phyloP scores from a whole-genome alignment of 37 sponge, comb jelly and placozoan species.

The Oopsacas minuta region DNA sequence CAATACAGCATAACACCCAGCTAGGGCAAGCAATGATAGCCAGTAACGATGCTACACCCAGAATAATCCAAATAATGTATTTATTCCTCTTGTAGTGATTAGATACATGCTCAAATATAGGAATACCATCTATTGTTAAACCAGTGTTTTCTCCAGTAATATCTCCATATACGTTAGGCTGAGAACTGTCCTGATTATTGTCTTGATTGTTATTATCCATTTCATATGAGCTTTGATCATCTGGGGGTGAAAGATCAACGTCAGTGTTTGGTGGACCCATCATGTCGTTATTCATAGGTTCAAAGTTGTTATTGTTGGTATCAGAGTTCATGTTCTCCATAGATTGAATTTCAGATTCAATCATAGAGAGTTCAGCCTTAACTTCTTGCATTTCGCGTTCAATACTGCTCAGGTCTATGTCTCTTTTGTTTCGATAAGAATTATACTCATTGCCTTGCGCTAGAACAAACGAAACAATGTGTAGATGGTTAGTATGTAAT shows the following conservation, averaged over 20 bases:
- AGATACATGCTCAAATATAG: not conserved
- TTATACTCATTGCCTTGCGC: no score
- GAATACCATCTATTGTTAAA: not conserved
- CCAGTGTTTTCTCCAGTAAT: not conserved
- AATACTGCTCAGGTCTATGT: not conserved
- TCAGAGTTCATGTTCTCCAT: not conserved
- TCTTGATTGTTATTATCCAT: not conserved
- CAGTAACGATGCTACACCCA: not conserved
- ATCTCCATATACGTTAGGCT: not conserved
- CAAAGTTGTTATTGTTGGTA: not conserved
- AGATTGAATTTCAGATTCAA: not conserved
- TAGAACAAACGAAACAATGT: no score
- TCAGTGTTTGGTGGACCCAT: not conserved
- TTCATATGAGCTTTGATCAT: not conserved
- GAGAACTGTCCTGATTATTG: not conserved
- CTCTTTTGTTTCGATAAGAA: no score
- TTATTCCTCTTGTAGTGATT: not conserved
- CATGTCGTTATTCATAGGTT: not conserved
- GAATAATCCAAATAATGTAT: not conserved
- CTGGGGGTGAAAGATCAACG: not conserved
- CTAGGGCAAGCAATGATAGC: not conserved
- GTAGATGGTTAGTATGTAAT: no score
- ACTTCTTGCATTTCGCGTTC: not conserved
- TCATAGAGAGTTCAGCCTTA: not conserved
- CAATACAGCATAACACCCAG: not conserved